phyloP scores from a whole-genome alignment of 2,113 vertebrate genomes.

The Campylomormyrus tamandua region DNA sequence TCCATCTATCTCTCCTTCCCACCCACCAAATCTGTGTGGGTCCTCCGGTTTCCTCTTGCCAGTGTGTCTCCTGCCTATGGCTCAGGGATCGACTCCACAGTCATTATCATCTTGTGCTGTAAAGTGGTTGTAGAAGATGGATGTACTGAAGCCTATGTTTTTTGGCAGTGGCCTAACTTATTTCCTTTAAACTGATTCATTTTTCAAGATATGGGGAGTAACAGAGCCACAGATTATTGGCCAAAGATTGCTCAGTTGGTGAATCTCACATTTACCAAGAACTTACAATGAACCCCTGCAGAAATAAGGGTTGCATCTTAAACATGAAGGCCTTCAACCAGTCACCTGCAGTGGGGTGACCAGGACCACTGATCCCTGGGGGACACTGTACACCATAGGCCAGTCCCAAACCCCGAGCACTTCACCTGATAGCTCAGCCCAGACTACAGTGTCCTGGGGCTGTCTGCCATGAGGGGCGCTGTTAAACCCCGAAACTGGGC shows the following conservation, averaged over 20 bases:
- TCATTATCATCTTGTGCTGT: background rate
- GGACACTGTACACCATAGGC: background rate
- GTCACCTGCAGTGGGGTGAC: background rate
- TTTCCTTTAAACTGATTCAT: background rate
- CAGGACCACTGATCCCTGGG: background rate
- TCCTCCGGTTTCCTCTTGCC: background rate
- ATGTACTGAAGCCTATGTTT: background rate
- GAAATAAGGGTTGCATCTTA: background rate
- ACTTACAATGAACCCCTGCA: background rate
- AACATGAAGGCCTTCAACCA: background rate
- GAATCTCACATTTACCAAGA: background rate
- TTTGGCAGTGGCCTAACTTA: background rate
- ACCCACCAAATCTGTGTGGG: background rate
- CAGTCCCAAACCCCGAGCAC: background rate
- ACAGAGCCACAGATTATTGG: background rate
- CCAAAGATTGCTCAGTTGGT: background rate
- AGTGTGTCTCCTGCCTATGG: background rate
- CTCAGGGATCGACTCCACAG: background rate
- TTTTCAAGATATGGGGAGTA: background rate
- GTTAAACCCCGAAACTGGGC: background rate
- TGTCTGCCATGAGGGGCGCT: background rate
- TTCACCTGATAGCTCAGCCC: background rate
- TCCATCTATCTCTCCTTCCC: background rate
- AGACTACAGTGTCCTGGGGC: background rate
- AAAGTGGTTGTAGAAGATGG: background rate